Evolutionary conservation across 2,113 vertebrate species (phyloP).

Genomic region (Coptodon rendalli): DNA sequence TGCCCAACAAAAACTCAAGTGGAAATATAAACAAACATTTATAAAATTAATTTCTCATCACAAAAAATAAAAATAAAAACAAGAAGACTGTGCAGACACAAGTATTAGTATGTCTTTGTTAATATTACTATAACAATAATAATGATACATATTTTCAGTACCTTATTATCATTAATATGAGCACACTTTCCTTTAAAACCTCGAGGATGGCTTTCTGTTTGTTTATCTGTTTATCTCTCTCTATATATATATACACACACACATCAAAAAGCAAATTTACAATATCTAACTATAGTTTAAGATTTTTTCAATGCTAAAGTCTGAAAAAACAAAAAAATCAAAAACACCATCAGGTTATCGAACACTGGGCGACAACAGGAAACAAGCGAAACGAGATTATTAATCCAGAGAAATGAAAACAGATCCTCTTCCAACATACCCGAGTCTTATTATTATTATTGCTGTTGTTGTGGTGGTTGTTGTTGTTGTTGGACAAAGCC

Average conservation of each 20-base stretch:
- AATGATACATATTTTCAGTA: neutral
- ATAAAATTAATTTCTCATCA: neutral
- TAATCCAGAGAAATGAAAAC: neutral
- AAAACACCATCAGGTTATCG: neutral
- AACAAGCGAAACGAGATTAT: neutral
- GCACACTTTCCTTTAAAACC: neutral
- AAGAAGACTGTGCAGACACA: neutral
- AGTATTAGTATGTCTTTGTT: neutral
- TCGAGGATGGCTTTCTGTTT: accelerated
- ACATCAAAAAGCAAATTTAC: too few relatives aligned
- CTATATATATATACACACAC: accelerated
- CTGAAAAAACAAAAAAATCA: neutral
- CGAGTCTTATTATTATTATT: neutral
- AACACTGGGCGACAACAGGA: neutral
- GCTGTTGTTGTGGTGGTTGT: neutral
- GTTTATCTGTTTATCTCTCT: neutral
- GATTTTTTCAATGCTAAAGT: neutral
- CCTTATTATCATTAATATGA: neutral
- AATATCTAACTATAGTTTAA: neutral
- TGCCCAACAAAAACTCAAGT: neutral
- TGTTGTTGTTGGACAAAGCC: neutral
- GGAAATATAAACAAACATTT: accelerated
- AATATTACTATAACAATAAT: neutral
- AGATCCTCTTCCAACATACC: neutral
- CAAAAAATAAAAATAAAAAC: neutral